Evolutionary conservation across 2,888 invertebrate species (phyloP).

Genomic region (Fragum fragum): DNA sequence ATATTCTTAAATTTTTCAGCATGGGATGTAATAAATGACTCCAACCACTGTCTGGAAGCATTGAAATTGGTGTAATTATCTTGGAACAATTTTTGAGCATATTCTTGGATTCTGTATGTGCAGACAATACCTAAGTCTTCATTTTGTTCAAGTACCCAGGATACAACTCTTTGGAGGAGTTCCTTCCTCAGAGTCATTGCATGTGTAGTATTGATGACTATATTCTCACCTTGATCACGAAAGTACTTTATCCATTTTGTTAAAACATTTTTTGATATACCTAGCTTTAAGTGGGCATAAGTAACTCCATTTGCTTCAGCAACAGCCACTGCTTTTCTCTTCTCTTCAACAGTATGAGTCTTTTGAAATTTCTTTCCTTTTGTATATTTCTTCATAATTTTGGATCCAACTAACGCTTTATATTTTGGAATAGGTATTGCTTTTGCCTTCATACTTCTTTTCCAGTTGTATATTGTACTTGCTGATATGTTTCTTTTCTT

Average conservation of each 20-base stretch:
- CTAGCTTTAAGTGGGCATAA: constrained; percentile 54
- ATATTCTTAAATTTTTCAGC: constrained; percentile 50
- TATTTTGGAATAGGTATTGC: constrained; percentile 60
- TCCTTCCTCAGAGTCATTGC: constrained; percentile 49
- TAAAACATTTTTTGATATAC: constrained; percentile 49
- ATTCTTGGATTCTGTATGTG: constrained; percentile 39
- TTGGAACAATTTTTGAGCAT: constrained; percentile 54
- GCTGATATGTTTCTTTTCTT: constrained; percentile 64
- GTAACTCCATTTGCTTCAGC: constrained; percentile 59
- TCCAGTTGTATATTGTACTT: constrained; percentile 59
- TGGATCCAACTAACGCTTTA: constrained; percentile 55
- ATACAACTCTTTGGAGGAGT: constrained; percentile 49
- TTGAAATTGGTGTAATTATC: constrained; percentile 49
- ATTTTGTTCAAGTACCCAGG: constrained; percentile 58
- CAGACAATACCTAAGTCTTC: constrained; percentile 56
- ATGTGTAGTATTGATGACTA: constrained; percentile 50
- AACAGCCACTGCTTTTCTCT: constrained; percentile 52
- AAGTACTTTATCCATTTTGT: constrained; percentile 58
- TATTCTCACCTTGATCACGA: constrained; percentile 59
- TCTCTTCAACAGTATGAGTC: constrained; percentile 48
- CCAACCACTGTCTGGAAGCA: constrained; percentile 54
- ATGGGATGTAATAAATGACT: constrained; percentile 49
- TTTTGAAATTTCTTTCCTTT: constrained; percentile 46
- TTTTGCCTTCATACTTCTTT: constrained; percentile 55
- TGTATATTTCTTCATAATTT: constrained; percentile 63